These are phyloP conservation scores for Troilus luridus DNA, from an alignment of 2,888 invertebrate species.

Conservation along the genomic window DNA sequence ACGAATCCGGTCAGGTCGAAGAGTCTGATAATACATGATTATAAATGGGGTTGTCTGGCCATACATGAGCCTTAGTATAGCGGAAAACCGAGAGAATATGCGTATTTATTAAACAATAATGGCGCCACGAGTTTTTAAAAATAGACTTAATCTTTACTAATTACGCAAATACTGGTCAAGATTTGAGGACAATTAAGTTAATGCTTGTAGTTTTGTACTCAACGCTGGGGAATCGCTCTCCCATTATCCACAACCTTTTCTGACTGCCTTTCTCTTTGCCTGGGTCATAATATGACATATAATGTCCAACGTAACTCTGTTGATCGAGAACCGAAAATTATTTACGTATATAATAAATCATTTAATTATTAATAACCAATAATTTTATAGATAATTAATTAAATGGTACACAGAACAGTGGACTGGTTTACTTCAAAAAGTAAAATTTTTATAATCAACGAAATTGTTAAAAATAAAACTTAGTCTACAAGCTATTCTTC, in stretches of 20 bases:
- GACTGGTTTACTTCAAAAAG: too few relatives aligned
- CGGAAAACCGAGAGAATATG: not conserved
- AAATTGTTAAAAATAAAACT: too few relatives aligned
- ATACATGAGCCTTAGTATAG: not conserved
- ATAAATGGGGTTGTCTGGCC: not conserved
- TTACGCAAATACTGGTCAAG: not conserved
- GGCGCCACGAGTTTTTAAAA: not conserved
- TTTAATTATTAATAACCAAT: too few relatives aligned
- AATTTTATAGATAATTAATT: too few relatives aligned
- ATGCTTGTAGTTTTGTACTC: not conserved
- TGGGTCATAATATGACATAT: not conserved
- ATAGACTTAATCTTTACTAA: not conserved
- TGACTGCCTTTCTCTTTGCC: not conserved
- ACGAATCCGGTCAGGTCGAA: not conserved
- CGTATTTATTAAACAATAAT: not conserved
- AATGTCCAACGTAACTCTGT: not conserved
- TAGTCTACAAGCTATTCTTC: too few relatives aligned
- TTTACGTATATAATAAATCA: too few relatives aligned
- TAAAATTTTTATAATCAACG: too few relatives aligned
- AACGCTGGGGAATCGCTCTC: not conserved
- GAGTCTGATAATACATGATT: not conserved
- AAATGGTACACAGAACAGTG: too few relatives aligned
- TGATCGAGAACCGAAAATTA: too few relatives aligned
- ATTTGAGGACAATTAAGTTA: not conserved
- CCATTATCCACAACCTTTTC: not conserved